Percentiles rank a stretch among this genome's conserved stretches.
Evolutionary conservation across 2,113 vertebrate species (phyloP).

Genomic region (Ia io): DNA sequence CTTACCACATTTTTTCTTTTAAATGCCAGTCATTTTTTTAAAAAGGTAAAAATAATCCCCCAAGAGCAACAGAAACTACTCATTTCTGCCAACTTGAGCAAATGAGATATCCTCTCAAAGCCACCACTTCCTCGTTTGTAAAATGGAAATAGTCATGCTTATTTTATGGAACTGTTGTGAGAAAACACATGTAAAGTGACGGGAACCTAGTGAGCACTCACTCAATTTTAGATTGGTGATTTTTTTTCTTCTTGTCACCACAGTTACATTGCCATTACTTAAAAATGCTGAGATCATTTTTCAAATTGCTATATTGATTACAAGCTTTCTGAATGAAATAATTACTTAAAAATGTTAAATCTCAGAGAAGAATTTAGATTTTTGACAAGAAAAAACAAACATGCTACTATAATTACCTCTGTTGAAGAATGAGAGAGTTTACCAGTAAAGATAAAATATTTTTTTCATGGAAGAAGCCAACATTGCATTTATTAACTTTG

Average conservation of each 20-base stretch:
- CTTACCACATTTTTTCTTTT: background rate
- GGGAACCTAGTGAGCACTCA: background rate
- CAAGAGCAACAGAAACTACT: background rate
- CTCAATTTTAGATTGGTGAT: background rate
- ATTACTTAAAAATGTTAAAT: background rate
- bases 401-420: background rate
- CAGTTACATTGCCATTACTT: background rate
- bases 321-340: constrained; percentile 1
- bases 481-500: background rate
- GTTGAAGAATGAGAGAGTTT: background rate
- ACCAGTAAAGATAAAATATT: constrained; percentile 1
- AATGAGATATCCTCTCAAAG: background rate
- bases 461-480: background rate
- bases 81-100: background rate
- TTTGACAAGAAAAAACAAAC: background rate
- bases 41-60: background rate
- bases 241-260: background rate
- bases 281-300: background rate
- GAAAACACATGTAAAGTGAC: background rate
- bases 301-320: constrained; percentile 6
- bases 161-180: background rate
- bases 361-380: background rate
- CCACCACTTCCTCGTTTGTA: background rate
- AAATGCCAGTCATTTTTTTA: background rate
- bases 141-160: background rate